These are phyloP conservation scores for Epinotia nisella DNA, from an alignment of 2,888 invertebrate genomes.

Conservation along the genomic window DNA sequence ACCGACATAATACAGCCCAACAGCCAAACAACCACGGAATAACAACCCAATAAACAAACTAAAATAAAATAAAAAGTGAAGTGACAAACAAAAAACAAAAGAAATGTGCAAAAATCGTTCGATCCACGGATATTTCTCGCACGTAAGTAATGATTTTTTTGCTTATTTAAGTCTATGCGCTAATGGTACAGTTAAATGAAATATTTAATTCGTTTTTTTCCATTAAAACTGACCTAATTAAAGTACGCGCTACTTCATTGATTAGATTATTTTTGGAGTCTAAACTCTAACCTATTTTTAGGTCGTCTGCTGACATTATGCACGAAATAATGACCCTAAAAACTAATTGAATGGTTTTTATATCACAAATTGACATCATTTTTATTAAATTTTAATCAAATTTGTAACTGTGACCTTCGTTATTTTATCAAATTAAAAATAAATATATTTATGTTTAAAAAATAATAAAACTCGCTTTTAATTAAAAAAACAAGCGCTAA, in stretches of 20 bases:
- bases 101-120: conserved; percentile 40
- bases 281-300: conserved; percentile 36
- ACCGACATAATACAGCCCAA: conserved; percentile 69
- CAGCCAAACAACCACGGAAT: conserved; percentile 61
- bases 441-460: neutral
- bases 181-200: neutral
- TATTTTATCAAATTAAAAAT: neutral
- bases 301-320: conserved; percentile 1
- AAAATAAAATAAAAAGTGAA: conserved; percentile 45
- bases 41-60: conserved; percentile 41
- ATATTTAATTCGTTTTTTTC: neutral
- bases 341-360: neutral
- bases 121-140: conserved; percentile 39
- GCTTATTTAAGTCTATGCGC: conserved; percentile 47
- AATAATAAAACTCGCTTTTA: no score
- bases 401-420: neutral
- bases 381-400: neutral
- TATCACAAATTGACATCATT: no score
- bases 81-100: conserved; percentile 40
- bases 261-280: conserved; percentile 35
- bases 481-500: no score
- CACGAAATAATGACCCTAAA: neutral
- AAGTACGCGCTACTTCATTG: conserved; percentile 13
- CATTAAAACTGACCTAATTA: neutral
- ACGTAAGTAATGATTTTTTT: conserved; percentile 72